Conservation (phyloP, 2,113 vertebrate species). For the Petroica traversi region DNA sequence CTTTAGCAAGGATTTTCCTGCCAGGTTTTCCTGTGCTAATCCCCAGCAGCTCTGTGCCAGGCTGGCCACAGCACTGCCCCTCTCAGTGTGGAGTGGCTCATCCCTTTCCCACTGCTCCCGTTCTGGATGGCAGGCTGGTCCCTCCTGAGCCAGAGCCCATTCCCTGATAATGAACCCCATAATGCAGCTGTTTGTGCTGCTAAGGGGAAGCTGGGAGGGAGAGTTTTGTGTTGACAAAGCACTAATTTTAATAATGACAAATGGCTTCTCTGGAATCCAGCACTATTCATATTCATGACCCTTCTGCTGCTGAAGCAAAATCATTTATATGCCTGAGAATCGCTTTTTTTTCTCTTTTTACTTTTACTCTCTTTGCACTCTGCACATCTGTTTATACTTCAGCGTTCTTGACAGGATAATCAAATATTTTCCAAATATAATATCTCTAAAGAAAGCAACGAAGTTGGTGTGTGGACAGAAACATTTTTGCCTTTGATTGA, state of each 20-base stretch:
- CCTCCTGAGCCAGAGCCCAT: neutral
- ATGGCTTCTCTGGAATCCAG: conserved; percentile 44
- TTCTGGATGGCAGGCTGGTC: neutral
- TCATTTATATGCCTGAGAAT: conserved; percentile 20
- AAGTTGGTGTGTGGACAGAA: neutral
- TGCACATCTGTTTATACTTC: conserved; percentile 13
- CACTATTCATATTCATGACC: conserved; percentile 47
- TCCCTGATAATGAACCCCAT: neutral
- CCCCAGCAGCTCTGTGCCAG: neutral
- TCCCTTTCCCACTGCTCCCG: neutral
- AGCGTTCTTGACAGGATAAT: conserved; percentile 21
- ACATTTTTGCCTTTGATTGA: neutral
- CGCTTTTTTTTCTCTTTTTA: neutral
- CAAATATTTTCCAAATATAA: conserved; percentile 36
- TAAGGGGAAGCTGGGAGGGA: neutral
- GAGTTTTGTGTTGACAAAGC: conserved; percentile 58
- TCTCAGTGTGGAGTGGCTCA: neutral
- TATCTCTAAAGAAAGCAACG: conserved; percentile 4
- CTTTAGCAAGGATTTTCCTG: neutral
- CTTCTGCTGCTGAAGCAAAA: conserved; percentile 42
- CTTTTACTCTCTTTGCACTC: conserved; percentile 5
- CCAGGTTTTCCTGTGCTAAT: neutral
- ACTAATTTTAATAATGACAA: conserved; percentile 73
- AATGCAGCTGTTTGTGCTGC: conserved; percentile 22
- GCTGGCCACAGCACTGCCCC: neutral